These are phyloP conservation scores for Reticulitermes lucifugus DNA, from an alignment of 2,888 invertebrate species.

Conservation along the genomic window DNA sequence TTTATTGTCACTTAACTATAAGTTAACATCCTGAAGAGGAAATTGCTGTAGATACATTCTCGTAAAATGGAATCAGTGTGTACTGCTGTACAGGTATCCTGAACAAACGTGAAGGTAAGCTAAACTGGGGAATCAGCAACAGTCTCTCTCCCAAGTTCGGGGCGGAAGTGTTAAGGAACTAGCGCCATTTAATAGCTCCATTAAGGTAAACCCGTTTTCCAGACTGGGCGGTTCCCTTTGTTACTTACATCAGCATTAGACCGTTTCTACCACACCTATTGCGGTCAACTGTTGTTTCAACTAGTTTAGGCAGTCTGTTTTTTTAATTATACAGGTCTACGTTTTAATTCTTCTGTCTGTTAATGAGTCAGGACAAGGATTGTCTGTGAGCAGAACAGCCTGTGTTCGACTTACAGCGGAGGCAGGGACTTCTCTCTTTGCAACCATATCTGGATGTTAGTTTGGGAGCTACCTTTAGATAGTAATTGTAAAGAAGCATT, in stretches of 20 bases:
- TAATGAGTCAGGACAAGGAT: too few species aligned
- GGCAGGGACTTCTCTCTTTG: too few species aligned
- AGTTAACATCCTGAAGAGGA: too few species aligned
- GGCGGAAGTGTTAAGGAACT: background rate
- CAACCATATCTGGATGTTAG: too few species aligned
- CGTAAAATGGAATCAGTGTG: too few species aligned
- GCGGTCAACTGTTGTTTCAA: background rate
- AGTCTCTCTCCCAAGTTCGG: background rate
- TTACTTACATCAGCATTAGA: background rate
- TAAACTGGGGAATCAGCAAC: background rate
- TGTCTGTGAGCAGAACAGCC: too few species aligned
- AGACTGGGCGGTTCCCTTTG: background rate
- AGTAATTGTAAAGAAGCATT: too few species aligned
- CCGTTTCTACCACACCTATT: background rate
- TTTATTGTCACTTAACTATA: too few species aligned
- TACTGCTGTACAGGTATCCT: background rate
- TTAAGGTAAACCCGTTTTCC: conserved; percentile 2
- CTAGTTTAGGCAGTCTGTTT: background rate
- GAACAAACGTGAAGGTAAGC: background rate
- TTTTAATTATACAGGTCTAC: background rate
- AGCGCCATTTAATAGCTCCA: background rate
- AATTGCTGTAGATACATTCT: too few species aligned
- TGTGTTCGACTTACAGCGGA: too few species aligned
- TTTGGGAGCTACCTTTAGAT: too few species aligned
- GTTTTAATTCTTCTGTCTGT: background rate